Evolutionary conservation across 2,797 vertebrate genomes (phyloP).

Genomic region (Phalanger gymnotis): DNA sequence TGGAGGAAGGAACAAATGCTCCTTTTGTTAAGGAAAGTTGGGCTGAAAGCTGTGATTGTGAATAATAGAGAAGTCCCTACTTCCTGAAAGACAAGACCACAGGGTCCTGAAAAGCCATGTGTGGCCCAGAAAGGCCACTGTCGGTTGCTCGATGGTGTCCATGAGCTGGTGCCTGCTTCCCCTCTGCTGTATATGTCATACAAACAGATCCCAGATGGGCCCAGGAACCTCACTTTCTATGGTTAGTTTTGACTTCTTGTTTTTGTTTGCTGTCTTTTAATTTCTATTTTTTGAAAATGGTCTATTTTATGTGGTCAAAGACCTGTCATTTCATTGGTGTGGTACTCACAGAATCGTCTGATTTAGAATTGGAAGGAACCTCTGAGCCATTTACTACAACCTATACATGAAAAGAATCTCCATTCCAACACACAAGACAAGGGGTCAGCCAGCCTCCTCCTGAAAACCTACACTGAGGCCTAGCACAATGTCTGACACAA

Average conservation of each 20-base stretch:
- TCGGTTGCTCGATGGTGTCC: rapidly evolving
- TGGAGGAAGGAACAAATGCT: background rate
- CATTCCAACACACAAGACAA: background rate
- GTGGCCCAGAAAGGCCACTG: background rate
- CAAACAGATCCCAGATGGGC: background rate
- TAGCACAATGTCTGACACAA: background rate
- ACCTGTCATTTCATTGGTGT: background rate
- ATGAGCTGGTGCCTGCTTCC: background rate
- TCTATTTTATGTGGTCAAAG: background rate
- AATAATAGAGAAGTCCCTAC: conserved; percentile 52
- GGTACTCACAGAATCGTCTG: background rate
- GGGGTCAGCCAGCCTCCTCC: background rate
- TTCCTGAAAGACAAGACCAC: conserved; percentile 61
- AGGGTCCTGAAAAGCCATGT: background rate
- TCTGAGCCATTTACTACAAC: background rate
- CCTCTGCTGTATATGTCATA: background rate
- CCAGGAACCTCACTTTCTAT: background rate
- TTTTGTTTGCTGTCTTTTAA: background rate
- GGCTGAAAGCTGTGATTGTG: conserved; percentile 23
- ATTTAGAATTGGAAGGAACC: background rate
- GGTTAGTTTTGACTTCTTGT: background rate
- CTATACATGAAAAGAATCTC: background rate
- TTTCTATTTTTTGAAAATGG: background rate
- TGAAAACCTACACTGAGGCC: background rate
- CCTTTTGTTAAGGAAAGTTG: background rate